Percentiles rank a stretch among this genome's conserved stretches.
Conservation (phyloP, 2,797 vertebrate genomes). For the Margarornis squamiger region DNA sequence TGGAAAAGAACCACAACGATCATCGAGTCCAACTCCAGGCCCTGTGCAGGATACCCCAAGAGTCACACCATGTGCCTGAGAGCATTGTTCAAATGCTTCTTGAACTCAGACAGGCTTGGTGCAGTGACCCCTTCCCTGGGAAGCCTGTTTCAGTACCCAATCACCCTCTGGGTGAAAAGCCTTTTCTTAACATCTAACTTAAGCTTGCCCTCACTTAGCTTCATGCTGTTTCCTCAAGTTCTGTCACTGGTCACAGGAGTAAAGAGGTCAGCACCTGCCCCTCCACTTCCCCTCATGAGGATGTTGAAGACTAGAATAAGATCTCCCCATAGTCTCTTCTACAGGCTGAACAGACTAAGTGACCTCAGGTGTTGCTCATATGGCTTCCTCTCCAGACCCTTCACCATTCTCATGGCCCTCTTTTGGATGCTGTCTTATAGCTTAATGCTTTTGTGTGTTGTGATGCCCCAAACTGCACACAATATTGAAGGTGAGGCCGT, state of each 20-base stretch:
- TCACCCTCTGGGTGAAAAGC: neutral
- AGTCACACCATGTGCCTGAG: neutral
- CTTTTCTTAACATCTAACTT: neutral
- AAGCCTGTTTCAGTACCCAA: neutral
- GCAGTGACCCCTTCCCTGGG: neutral
- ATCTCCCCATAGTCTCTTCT: neutral
- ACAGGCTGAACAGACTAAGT: neutral
- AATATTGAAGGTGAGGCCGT: accelerated
- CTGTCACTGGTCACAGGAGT: neutral
- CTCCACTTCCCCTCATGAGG: accelerated
- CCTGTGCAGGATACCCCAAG: neutral
- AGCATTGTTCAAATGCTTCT: neutral
- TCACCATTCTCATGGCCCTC: neutral
- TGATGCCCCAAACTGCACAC: neutral
- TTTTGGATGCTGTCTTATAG: neutral
- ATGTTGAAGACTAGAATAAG: neutral
- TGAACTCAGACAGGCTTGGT: neutral
- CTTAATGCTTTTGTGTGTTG: neutral
- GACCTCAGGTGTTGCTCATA: neutral
- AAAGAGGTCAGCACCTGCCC: neutral
- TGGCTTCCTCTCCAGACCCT: neutral
- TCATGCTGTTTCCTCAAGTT: neutral
- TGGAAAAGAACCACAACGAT: neutral
- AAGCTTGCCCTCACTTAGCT: neutral
- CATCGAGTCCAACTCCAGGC: accelerated